Conservation (phyloP, 2,797 vertebrate genomes). For the Naso thynnoides region DNA sequence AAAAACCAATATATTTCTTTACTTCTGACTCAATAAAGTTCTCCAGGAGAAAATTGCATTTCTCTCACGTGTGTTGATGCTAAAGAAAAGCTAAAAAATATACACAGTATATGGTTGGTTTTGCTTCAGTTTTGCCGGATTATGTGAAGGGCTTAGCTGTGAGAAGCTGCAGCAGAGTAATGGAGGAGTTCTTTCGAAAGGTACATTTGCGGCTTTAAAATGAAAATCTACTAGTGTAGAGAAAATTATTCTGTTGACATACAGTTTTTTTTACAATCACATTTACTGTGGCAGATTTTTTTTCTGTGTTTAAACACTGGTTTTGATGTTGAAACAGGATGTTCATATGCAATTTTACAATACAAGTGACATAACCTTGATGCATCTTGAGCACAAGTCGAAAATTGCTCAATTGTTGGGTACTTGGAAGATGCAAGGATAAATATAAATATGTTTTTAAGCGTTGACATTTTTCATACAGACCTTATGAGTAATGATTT, state of each 20-base stretch:
- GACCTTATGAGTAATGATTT: background rate
- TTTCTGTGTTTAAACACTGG: background rate
- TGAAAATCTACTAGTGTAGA: slow-evolving; percentile 17
- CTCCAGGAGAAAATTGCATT: slow-evolving; percentile 65
- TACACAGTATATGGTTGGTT: slow-evolving; percentile 61
- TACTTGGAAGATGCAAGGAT: background rate
- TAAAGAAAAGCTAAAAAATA: slow-evolving; percentile 1
- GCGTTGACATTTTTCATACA: background rate
- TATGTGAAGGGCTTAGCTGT: slow-evolving; percentile 58
- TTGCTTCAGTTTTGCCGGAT: slow-evolving; percentile 65
- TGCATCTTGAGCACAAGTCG: background rate
- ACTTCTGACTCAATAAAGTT: slow-evolving; percentile 66
- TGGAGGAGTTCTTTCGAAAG: slow-evolving; percentile 46
- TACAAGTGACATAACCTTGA: slow-evolving; percentile 4
- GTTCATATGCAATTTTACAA: background rate
- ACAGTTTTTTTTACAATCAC: slow-evolving; percentile 25
- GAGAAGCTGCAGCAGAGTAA: slow-evolving; percentile 49
- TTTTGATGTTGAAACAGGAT: background rate
- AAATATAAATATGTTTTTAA: background rate
- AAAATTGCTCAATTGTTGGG: background rate
- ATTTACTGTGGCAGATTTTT: background rate
- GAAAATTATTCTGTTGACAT: slow-evolving; percentile 14
- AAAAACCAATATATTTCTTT: slow-evolving; percentile 69
- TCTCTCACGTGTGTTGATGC: slow-evolving; percentile 45
- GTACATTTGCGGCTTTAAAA: slow-evolving; percentile 38